Evolutionary conservation across 2,113 vertebrate species (phyloP), one percentile per base, ranked within the genome.

Genomic region (Alouatta palliata): DNA sequence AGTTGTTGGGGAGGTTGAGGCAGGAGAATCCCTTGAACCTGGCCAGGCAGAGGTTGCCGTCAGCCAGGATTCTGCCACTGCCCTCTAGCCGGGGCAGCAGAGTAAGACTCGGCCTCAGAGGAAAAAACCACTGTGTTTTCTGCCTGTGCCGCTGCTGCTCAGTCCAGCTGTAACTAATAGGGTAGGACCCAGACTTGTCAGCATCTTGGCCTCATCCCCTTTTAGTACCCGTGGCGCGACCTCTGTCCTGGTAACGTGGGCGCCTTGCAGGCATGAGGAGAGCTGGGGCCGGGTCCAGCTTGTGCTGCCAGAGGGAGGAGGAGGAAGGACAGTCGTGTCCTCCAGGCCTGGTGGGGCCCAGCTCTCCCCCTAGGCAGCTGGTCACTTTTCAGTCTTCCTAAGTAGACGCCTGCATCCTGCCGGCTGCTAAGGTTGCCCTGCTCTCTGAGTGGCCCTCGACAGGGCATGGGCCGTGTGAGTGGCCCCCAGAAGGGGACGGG

Each of bases 211-310:
- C 64, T 23, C 8, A 0, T 79, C 12, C 20, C 43, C 27, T 64
- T 2, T 6, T 14, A 64, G 37, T 11, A 23, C 58, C 37, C 1
- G 0, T 20, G 56, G 68, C 3, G 3, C 11, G 11, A 30, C 30
- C 30, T 35, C 52, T 47, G 25, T 54, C 23, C 45, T 1, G 32
- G 75, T 37, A 58, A 9, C 4, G 4, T 11, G 54, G 54, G 14
- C 11, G 14, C 45, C 83, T 32, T 45, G 23, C 40, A 27, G 64
- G n/a, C 52, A 40, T 0, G n/a, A 8, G 14, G 79, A 81, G 75
- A 19, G 27, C 43, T 8, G 16, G 43, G 43, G 52, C 52, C 9
- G 7, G 49, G 21, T n/a, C 27, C 52, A 7, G 23, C 5, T 14
- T 30, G 54, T 37, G 37, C n/a, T 37, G 11, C 8, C 16, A 6